Conservation (phyloP, 2,113 vertebrate species). For the Felis chaus region DNA sequence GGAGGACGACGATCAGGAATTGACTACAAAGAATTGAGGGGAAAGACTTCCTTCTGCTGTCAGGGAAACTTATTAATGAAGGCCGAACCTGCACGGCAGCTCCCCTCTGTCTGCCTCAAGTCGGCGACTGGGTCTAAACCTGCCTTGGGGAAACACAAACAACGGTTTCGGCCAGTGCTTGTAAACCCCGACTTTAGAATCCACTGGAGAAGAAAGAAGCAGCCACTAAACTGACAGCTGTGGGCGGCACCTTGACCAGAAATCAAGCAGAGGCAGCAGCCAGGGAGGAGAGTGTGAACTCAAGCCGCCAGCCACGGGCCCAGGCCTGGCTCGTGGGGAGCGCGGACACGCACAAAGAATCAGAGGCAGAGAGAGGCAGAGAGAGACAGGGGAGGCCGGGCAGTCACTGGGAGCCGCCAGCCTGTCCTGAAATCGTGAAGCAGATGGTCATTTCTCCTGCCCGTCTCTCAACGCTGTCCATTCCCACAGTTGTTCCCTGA, state of each 20-base stretch:
- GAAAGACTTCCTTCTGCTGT: slow-evolving; percentile 68
- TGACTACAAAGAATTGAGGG: slow-evolving; percentile 55
- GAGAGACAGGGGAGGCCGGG: neutral
- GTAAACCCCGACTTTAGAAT: slow-evolving; percentile 52
- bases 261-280: neutral
- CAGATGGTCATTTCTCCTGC: neutral
- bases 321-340: neutral
- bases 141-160: neutral
- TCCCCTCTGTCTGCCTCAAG: neutral
- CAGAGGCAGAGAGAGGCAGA: neutral
- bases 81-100: neutral
- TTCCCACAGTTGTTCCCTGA: neutral
- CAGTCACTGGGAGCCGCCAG: rapidly evolving
- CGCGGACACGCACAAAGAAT: rapidly evolving
- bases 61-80: slow-evolving; percentile 36
- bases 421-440: neutral
- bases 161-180: rapidly evolving
- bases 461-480: neutral
- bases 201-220: slow-evolving; percentile 23
- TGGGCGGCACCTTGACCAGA: neutral
- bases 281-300: rapidly evolving
- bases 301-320: neutral
- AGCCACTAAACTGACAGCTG: neutral
- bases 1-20: slow-evolving; percentile 76
- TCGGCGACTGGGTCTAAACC: neutral